Evolutionary conservation across 2,888 invertebrate genomes (phyloP).

Genomic region (Dascillus cervinus): DNA sequence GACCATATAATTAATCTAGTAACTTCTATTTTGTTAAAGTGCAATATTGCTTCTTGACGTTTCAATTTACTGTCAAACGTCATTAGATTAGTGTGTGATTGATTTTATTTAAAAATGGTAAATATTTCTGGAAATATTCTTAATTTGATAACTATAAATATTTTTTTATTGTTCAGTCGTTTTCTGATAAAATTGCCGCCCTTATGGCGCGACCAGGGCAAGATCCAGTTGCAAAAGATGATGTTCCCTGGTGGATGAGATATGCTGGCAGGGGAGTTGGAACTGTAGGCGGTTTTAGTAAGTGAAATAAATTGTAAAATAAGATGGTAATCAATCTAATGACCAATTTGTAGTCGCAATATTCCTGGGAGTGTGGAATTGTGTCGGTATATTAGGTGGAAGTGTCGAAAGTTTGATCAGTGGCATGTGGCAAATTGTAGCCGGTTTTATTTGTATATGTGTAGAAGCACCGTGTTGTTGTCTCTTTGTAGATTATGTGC

Average conservation of each 20-base stretch:
- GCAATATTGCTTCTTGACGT: no score
- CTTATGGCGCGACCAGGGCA: slow-evolving; percentile 76
- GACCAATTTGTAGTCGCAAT: slow-evolving; percentile 65
- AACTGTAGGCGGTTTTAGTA: slow-evolving; percentile 76
- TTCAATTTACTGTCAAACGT: no score
- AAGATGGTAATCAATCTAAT: slow-evolving; percentile 6
- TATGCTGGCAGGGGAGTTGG: slow-evolving; percentile 78
- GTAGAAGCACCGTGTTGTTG: slow-evolving; percentile 97
- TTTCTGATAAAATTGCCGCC: slow-evolving; percentile 70
- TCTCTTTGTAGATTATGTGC: slow-evolving; percentile 91
- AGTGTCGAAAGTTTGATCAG: slow-evolving; percentile 61
- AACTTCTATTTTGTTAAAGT: no score
- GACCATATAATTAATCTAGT: no score
- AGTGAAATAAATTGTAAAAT: slow-evolving; percentile 41
- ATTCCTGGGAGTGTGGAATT: slow-evolving; percentile 71
- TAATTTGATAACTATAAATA: no score
- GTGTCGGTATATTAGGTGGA: slow-evolving; percentile 56
- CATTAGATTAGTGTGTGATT: no score
- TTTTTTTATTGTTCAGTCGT: no score
- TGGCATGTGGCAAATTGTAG: slow-evolving; percentile 81
- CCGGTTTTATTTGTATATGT: slow-evolving; percentile 79
- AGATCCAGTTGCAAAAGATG: slow-evolving; percentile 69
- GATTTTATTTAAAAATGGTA: no score
- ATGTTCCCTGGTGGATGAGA: slow-evolving; percentile 84
- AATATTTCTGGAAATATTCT: no score